Percentiles rank a stretch among this genome's conserved stretches.
Evolutionary conservation across 1,140 invertebrate genomes (phyloP).

Genomic region (Apis laboriosa): DNA sequence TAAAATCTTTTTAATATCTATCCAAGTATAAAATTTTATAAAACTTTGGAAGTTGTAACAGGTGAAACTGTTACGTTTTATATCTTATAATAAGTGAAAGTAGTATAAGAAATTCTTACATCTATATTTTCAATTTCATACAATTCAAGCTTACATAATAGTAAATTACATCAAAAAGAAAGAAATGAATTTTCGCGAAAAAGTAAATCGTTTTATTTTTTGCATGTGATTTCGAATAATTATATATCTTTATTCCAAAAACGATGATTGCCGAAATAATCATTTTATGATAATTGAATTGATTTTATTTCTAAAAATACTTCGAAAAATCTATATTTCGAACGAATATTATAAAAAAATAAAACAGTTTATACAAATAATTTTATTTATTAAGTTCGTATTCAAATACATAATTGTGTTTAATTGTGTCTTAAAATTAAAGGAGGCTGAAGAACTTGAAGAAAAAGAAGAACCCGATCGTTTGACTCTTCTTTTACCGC

Average conservation of each 20-base stretch:
- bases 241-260: not conserved
- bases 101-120: constrained; percentile 28
- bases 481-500: constrained; percentile 88
- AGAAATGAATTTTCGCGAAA: constrained; percentile 22
- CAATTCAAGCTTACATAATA: constrained; percentile 22
- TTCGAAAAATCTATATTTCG: not conserved
- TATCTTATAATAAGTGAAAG: constrained; percentile 31
- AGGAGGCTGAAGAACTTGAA: constrained; percentile 84
- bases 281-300: not conserved
- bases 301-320: not conserved
- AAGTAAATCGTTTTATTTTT: constrained; percentile 9
- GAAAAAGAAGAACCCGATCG: constrained; percentile 92
- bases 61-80: constrained; percentile 3
- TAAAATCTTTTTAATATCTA: not conserved
- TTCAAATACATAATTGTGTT: not conserved
- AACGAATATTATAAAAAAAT: not conserved
- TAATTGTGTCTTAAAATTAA: not conserved
- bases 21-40: not conserved
- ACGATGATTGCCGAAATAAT: not conserved
- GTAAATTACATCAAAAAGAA: not conserved
- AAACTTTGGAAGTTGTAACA: not conserved
- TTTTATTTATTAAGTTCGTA: not conserved
- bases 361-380: not conserved
- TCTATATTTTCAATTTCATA: constrained; percentile 13
- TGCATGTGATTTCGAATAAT: not conserved